A percentile compares a stretch with the other conserved stretches of the same genome.
phyloP scores from a whole-genome alignment of 1,140 invertebrate genomes.

The Goniozus legneri region DNA sequence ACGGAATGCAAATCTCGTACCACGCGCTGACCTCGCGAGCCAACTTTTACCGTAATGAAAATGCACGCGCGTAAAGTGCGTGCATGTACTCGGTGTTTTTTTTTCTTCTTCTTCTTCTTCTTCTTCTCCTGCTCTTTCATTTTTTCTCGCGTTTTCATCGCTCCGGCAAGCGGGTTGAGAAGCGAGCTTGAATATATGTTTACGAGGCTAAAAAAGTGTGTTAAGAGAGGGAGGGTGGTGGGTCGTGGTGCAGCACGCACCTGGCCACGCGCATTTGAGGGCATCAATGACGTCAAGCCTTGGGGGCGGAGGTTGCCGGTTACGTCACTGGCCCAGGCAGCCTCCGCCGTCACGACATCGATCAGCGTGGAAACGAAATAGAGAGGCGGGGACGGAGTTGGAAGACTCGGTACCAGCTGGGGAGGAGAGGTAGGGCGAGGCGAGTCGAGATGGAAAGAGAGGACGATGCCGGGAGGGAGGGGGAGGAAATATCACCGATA shows the following conservation, averaged over 20 bases:
- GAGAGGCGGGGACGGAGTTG: too few species aligned
- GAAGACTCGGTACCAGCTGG: too few species aligned
- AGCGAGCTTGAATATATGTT: too few species aligned
- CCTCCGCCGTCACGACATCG: constrained; percentile 35
- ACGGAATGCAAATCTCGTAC: too few species aligned
- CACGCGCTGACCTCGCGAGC: too few species aligned
- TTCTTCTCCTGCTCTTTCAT: not conserved
- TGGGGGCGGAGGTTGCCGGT: constrained; percentile 40
- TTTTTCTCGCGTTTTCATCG: not conserved
- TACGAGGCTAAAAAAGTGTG: not conserved
- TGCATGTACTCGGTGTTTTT: too few species aligned
- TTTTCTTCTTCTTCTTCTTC: not conserved
- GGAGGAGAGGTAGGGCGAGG: constrained; percentile 11
- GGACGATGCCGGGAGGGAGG: constrained; percentile 1
- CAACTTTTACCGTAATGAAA: too few species aligned
- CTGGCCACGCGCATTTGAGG: constrained; percentile 41
- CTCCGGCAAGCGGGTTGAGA: too few species aligned
- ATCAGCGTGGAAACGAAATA: constrained; percentile 32
- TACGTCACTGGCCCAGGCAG: constrained; percentile 40
- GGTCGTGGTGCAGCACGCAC: constrained; percentile 4
- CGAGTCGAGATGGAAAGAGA: constrained; percentile 8
- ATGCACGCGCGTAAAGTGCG: too few species aligned
- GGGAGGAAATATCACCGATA: constrained; percentile 24
- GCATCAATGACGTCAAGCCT: constrained; percentile 49
- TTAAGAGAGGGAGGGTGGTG: not conserved